Evolutionary conservation across 2,797 vertebrate genomes (phyloP), one percentile per base, ranked within the genome.

Genomic region (Gallirallus australis): DNA sequence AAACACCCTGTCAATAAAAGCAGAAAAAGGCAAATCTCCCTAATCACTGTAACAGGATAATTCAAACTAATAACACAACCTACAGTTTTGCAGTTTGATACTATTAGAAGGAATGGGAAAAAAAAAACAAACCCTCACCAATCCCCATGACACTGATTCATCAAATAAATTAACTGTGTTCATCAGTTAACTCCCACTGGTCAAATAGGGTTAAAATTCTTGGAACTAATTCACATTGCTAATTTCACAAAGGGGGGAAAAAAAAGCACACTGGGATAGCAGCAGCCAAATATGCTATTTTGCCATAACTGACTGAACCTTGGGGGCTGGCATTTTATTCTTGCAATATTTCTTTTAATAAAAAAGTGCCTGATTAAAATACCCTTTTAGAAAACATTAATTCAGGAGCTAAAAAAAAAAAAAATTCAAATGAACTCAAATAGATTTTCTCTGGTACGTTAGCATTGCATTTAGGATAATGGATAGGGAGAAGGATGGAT

Each of bases 371-470:
- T 91, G 93, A 97, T 98, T 97, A 97, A 98, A 98, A 96, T 82
- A 95, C 92, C 94, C 96, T 98, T 97, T 97, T 94, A 96, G 96
- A 98, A 97, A 97, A 94, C 97, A 97, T 97, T 98, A 98, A 98
- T 98, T 98, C 96, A 93, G 75, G 75, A 85, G 72, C 95, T 91
- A 47, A 97, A 97, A 96, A 97, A 94, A 96, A 82, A 71, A 97
- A 97, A 97, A 97, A 96, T 97, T 97, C 91, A 96, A 95, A 97
- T 97, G 96, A 97, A 98, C 95, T 97, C 94, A 88, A 96, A 98
- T 98, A 98, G 97, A 98, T 98, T 98, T 98, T 97, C 96, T 90
- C 91, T 97, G 96, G 96, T 97, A 92, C 21, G 96, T 97, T 98
- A 98, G 94, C n/a, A 1, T 86, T 96, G 94, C 96, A 96, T 95